Conservation (phyloP, 2,113 vertebrate species). For the Balaenoptera acutorostrata region DNA sequence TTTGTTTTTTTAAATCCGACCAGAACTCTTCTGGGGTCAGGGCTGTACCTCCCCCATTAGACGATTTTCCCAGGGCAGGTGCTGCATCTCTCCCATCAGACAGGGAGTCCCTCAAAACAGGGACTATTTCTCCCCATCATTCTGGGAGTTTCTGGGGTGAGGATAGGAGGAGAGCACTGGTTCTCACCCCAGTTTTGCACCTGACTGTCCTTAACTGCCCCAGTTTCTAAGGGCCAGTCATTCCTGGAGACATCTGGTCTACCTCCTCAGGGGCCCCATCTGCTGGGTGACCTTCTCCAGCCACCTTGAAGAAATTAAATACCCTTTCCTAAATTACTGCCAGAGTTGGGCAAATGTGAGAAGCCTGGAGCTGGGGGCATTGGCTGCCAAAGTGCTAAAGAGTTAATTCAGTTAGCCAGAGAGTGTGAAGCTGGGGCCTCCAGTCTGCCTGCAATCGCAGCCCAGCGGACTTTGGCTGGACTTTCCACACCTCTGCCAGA, state of each 20-base stretch:
- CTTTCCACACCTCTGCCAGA: background rate
- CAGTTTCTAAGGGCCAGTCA: background rate
- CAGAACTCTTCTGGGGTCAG: background rate
- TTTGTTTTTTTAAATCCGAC: background rate
- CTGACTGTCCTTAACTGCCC: background rate
- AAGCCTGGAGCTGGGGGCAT: background rate
- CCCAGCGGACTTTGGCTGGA: background rate
- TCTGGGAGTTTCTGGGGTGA: background rate
- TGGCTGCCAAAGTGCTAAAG: background rate
- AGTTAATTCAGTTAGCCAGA: background rate
- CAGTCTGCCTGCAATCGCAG: background rate
- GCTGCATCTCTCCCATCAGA: background rate
- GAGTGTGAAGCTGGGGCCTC: background rate
- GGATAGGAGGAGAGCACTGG: background rate
- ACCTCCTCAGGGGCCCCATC: background rate
- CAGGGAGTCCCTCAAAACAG: background rate
- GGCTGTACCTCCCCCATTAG: no score
- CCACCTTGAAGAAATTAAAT: background rate
- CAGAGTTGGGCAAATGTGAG: background rate
- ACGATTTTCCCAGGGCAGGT: background rate
- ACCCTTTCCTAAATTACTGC: background rate
- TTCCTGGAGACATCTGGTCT: slow-evolving; percentile 2
- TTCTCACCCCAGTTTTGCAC: background rate
- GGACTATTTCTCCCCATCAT: no score
- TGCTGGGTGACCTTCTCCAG: background rate